A percentile compares a stretch with the other conserved stretches of the same genome.
Evolutionary conservation across 2,113 vertebrate species (phyloP).

Genomic region (Petrocephalus zakoni): DNA sequence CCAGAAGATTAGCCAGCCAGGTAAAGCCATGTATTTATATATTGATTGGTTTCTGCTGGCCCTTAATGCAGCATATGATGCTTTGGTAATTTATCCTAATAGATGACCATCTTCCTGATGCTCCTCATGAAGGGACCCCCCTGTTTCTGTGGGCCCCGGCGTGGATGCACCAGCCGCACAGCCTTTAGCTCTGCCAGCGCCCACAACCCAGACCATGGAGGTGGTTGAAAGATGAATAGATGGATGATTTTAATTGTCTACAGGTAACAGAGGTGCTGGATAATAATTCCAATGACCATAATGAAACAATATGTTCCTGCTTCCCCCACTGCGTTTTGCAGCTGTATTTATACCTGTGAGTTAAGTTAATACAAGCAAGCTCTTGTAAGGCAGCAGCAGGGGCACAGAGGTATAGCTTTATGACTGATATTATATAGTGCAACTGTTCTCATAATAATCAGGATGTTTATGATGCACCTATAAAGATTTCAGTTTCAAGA

Average conservation of each 20-base stretch:
- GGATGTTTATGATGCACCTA: not conserved
- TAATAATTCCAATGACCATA: not conserved
- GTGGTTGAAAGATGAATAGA: not conserved
- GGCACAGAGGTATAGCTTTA: not conserved
- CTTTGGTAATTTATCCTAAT: not conserved
- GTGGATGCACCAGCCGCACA: not conserved
- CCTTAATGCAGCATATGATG: not conserved
- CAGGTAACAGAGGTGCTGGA: not conserved
- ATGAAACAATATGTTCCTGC: not conserved
- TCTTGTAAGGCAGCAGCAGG: not conserved
- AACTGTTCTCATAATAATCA: not conserved
- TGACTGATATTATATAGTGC: not conserved
- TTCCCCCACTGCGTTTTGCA: not conserved
- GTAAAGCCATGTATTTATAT: not conserved
- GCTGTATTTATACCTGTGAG: not conserved
- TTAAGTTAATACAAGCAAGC: not conserved
- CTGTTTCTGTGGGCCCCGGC: not conserved
- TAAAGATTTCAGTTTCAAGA: slow-evolving; percentile 4
- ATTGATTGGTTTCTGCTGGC: not conserved
- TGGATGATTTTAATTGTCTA: not conserved
- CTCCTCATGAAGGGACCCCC: not conserved
- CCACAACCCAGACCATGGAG: not conserved
- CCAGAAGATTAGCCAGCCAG: not conserved
- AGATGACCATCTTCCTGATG: not conserved
- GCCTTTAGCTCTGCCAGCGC: not conserved